Evolutionary conservation across 2,113 vertebrate genomes (phyloP).

Genomic region (Macquaria ambigua): DNA sequence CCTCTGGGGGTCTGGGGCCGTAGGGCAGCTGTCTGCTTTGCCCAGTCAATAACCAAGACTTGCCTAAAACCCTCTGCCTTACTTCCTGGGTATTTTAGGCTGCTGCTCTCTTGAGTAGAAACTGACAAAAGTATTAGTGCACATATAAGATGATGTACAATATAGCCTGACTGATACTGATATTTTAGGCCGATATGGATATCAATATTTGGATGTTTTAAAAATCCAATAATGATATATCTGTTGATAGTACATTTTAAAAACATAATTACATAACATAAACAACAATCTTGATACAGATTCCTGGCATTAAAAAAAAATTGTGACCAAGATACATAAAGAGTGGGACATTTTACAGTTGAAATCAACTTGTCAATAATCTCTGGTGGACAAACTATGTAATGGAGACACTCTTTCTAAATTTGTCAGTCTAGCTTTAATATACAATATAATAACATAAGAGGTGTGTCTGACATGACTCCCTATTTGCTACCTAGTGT

Average conservation of each 20-base stretch:
- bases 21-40: not conserved
- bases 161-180: not conserved
- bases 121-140: not conserved
- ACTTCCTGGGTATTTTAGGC: not conserved
- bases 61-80: not conserved
- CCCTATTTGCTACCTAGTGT: not conserved
- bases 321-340: too few species aligned
- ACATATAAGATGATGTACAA: not conserved
- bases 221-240: too few species aligned
- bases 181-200: not conserved
- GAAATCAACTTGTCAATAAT: too few species aligned
- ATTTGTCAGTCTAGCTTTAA: too few species aligned
- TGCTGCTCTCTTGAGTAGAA: not conserved
- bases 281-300: too few species aligned
- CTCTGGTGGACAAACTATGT: too few species aligned
- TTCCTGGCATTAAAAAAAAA: too few species aligned
- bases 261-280: too few species aligned
- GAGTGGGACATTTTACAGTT: too few species aligned
- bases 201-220: not conserved
- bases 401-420: too few species aligned
- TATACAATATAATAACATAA: not conserved
- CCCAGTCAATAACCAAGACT: not conserved
- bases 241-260: too few species aligned
- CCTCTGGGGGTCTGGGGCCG: not conserved
- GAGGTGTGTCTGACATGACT: not conserved